These are phyloP conservation scores for Macrochelys suwanniensis DNA, from an alignment of 2,797 vertebrate genomes.

Conservation along the genomic window DNA sequence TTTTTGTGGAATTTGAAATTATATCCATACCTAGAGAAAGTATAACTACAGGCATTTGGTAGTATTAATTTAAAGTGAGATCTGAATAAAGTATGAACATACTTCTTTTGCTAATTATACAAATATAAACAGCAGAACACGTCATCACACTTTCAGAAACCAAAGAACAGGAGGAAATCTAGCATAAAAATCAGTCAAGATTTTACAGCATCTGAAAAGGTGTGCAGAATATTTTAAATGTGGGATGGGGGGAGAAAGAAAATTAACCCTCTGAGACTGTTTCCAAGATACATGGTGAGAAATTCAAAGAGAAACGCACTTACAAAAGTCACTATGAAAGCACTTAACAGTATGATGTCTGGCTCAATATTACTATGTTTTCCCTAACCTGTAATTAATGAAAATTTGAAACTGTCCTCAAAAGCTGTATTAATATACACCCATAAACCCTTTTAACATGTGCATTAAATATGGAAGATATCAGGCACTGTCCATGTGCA, in stretches of 20 bases:
- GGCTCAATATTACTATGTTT: slow-evolving; percentile 35
- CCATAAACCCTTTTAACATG: slow-evolving; percentile 31
- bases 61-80: neutral
- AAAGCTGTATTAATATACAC: slow-evolving; percentile 24
- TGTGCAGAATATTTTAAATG: neutral
- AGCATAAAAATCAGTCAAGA: neutral
- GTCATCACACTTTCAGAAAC: neutral
- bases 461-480: slow-evolving; percentile 33
- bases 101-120: neutral
- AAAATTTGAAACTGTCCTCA: slow-evolving; percentile 34
- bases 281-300: neutral
- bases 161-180: neutral
- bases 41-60: neutral
- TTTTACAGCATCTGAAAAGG: neutral
- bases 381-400: slow-evolving; percentile 43
- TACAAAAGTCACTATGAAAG: slow-evolving; percentile 50
- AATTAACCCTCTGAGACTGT: slow-evolving; percentile 7
- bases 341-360: slow-evolving; percentile 22
- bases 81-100: neutral
- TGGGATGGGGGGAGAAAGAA: neutral
- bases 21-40: neutral
- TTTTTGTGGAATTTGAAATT: slow-evolving; percentile 61
- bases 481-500: slow-evolving; percentile 18
- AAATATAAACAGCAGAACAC: neutral
- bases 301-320: slow-evolving; percentile 36